Base-by-base conservation (phyloP, 2,797 vertebrate genomes). In the Simalia tracyae region DNA sequence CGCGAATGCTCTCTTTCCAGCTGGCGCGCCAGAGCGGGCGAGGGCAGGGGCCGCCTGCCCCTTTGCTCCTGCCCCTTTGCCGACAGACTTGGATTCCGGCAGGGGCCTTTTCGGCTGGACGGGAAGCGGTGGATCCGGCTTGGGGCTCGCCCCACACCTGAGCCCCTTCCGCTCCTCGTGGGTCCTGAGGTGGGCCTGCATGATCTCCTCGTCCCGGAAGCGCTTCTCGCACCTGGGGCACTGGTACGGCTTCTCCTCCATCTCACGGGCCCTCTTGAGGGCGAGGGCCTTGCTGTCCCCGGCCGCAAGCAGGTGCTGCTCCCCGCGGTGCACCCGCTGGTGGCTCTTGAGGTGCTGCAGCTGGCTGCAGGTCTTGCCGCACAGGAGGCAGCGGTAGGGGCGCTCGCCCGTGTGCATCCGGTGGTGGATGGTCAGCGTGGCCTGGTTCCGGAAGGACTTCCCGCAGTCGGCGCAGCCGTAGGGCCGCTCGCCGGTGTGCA, bases 271-370 rank as follows among this genome's bases (percentile, higher is more conserved):
- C 3, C 26, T 31, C 31, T 86, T 86, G 91, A 57, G 93, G 63
- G 91, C 88, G 2, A 92, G 91, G 10, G 84, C 84, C 2, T 56
- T 1, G 19, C 12, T 1, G 22, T 87, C 81, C 0, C 91, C 88
- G 0, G 84, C 56, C 3, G 0, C 54, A 0, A 92, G 28, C 3
- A 92, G 91, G 28, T 92, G 91, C 87, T 92, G 88, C 85, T 90
- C 92, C 0, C n/a, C 57, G 0, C 85, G 59, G 91, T 96, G 96
- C 0, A 95, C 93, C 59, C 92, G 93, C 92, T 94, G 94, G 91
- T 95, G 94, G 81, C 95, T 95, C 66, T 93, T 93, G 46, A 96
- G 94, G 59, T 95, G 93, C 61, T 95, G 94, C n/a, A 94, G 94
- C 91, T 94, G 94, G n/a, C 94, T 94, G 81, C 94, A 96, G 86